Evolutionary conservation across 2,797 vertebrate species (phyloP).

Genomic region (Alauda arvensis): DNA sequence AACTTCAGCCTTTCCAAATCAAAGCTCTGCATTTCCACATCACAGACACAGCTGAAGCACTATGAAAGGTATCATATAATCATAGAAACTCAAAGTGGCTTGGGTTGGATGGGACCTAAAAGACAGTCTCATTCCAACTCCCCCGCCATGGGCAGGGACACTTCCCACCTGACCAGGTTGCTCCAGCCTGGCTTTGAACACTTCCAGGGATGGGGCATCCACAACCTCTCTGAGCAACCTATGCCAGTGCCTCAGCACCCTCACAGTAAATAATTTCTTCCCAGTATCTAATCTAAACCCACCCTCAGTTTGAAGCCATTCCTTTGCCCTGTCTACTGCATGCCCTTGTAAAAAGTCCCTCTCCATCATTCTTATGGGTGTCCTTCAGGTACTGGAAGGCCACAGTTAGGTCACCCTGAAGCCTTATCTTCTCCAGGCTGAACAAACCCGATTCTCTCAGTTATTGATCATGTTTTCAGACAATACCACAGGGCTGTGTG

Average conservation of each 20-base stretch:
- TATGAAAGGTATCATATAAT: background rate
- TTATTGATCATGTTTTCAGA: background rate
- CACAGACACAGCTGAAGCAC: background rate
- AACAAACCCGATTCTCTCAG: background rate
- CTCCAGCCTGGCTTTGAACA: background rate
- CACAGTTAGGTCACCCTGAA: background rate
- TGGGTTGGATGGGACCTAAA: background rate
- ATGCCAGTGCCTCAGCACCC: background rate
- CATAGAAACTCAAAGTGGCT: background rate
- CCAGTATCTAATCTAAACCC: background rate
- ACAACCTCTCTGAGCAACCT: background rate
- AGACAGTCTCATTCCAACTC: background rate
- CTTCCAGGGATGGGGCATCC: background rate
- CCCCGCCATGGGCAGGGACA: background rate
- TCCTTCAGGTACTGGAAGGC: background rate
- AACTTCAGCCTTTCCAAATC: background rate
- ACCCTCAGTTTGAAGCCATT: background rate
- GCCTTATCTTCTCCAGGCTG: background rate
- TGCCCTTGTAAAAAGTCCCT: background rate
- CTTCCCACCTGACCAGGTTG: background rate
- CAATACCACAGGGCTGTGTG: background rate
- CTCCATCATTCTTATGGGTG: background rate
- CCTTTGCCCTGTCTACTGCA: background rate
- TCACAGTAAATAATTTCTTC: background rate
- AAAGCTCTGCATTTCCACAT: background rate